Evolutionary conservation across 1,140 invertebrate species (phyloP).

Genomic region (Atta texana): DNA sequence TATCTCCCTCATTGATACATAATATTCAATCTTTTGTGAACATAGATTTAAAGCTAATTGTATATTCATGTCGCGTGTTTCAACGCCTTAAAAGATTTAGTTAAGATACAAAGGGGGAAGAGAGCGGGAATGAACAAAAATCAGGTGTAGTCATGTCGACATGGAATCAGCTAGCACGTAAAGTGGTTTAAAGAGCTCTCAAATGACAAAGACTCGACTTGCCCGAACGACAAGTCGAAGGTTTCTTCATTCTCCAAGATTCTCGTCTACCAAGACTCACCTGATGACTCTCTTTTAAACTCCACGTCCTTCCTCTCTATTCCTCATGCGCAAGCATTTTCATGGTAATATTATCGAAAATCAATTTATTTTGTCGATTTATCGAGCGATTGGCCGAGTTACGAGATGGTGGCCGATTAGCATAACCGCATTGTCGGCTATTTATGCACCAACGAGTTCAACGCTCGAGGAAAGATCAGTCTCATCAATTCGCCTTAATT

Average conservation of each 20-base stretch:
- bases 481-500: conserved; percentile 35
- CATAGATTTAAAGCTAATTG: neutral
- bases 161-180: conserved; percentile 67
- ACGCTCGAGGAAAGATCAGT: conserved; percentile 15
- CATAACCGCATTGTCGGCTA: conserved; percentile 51
- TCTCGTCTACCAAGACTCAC: conserved; percentile 48
- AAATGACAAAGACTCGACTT: conserved; percentile 67
- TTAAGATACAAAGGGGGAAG: neutral
- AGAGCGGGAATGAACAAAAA: neutral
- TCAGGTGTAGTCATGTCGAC: conserved; percentile 71
- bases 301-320: neutral
- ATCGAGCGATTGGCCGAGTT: conserved; percentile 48
- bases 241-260: conserved; percentile 39
- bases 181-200: conserved; percentile 68
- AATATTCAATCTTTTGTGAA: conserved; percentile 13
- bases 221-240: conserved; percentile 41
- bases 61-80: neutral
- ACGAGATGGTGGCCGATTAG: conserved; percentile 4
- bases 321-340: conserved; percentile 29
- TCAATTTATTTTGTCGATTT: conserved; percentile 63
- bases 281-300: conserved; percentile 34
- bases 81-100: conserved; percentile 26
- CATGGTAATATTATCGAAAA: conserved; percentile 60
- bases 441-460: conserved; percentile 47
- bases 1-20: neutral